Base-by-base conservation (phyloP, 1,140 invertebrate species). In the Amyelois transitella region DNA sequence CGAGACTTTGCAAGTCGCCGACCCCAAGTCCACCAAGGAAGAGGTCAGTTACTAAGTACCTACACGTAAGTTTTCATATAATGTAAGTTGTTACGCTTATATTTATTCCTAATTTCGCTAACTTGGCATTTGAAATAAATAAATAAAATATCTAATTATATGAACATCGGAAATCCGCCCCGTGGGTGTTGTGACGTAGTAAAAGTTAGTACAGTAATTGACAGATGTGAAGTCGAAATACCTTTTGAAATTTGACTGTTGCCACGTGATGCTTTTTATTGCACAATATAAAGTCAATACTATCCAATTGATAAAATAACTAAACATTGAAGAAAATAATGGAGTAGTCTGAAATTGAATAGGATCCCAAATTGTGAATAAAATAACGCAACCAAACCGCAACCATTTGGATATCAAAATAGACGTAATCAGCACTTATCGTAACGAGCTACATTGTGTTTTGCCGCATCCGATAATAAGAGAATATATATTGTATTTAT, bases 1-100 rank as follows among this genome's bases (percentile, higher is more conserved):
- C 89, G 94, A 96, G 90, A 96, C 95, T 64, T 91, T 96, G 66
- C 94, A 96, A 88, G 94, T 96, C 78, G 94, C 92, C 87, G 94
- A 95, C 90, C 92, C 94, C 66, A 93, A 95, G 87, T 91, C 92
- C 77, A 77, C 81, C 68, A 95, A 95, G 78, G 93, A 94, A 84
- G 92, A 92, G 71, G 92, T 89, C 52, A 64, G 63, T 50, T 14
- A 12, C 8, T 5, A 1, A 14, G n/a, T 38, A 4, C 5, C 4
- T 38, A 6, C 12, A 2, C 10, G 12, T 6, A 2, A 10, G 1
- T 10, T 10, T 6, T 6, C 10, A 32, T 32, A 32, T 32, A n/a
- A n/a, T n/a, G n/a, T n/a, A n/a, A n/a, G n/a, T n/a, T n/a, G n/a
- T n/a, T n/a, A n/a, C n/a, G n/a, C n/a, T n/a, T n/a, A n/a, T n/a